These are phyloP conservation scores for Amazona guildingii DNA, from an alignment of 2,113 vertebrate species.

Conservation along the genomic window DNA sequence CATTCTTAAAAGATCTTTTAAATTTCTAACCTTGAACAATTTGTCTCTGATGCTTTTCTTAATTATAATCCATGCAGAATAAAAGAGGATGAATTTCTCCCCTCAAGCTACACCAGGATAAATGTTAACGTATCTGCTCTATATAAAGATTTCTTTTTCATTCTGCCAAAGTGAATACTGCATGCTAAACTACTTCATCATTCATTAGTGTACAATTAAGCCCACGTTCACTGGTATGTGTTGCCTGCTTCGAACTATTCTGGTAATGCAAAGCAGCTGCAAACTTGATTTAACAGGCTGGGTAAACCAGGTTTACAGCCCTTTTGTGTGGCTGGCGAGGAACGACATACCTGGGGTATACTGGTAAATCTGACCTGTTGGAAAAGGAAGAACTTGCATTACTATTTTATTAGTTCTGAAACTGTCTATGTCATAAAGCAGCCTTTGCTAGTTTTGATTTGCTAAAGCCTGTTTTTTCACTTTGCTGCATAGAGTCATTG, in stretches of 20 bases:
- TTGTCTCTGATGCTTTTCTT: conserved; percentile 38
- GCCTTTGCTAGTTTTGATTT: neutral
- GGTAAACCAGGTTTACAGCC: conserved; percentile 55
- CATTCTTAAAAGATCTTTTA: conserved; percentile 22
- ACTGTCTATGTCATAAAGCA: neutral
- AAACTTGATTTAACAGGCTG: conserved; percentile 51
- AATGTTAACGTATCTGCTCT: conserved; percentile 29
- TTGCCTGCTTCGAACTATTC: conserved; percentile 30
- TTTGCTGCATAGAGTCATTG: neutral
- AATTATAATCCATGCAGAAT: conserved; percentile 51
- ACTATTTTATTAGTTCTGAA: conserved; percentile 30
- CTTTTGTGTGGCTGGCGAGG: neutral
- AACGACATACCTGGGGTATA: neutral
- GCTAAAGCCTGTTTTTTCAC: neutral
- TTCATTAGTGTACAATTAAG: conserved; percentile 65
- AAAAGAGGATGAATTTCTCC: conserved; percentile 41
- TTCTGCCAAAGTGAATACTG: conserved; percentile 35
- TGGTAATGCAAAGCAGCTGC: conserved; percentile 57
- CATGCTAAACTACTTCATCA: conserved; percentile 21
- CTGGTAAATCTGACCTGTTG: neutral
- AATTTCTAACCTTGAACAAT: conserved; percentile 47
- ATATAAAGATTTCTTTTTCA: conserved; percentile 41
- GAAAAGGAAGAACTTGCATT: neutral
- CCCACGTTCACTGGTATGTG: neutral
- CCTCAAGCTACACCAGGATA: conserved; percentile 18